phyloP scores from a whole-genome alignment of 2,113 vertebrate genomes.

The Hyla sarda region DNA sequence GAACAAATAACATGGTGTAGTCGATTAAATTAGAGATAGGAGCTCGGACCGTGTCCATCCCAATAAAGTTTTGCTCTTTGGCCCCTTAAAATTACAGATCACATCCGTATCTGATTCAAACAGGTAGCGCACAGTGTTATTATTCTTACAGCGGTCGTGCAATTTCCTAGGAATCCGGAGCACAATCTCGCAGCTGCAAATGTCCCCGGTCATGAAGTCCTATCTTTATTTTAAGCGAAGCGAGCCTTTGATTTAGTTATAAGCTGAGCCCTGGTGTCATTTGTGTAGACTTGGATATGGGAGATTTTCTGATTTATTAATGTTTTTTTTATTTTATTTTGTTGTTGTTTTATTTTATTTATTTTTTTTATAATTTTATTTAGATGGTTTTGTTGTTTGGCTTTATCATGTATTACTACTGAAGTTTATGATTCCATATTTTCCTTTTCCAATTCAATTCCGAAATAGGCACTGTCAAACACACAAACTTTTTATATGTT shows the following conservation, averaged over 20 bases:
- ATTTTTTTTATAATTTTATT: background rate
- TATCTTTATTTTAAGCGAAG: conserved; percentile 1
- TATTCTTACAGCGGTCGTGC: background rate
- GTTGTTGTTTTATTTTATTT: background rate
- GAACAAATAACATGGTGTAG: background rate
- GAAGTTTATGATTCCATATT: background rate
- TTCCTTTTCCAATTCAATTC: background rate
- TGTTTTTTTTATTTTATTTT: no score
- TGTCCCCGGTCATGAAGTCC: background rate
- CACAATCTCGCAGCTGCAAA: background rate
- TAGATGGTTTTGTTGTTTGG: background rate
- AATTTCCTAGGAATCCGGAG: conserved; percentile 3
- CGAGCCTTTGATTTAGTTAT: conserved; percentile 2
- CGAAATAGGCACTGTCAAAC: no score
- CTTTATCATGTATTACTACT: background rate
- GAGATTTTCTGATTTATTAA: background rate
- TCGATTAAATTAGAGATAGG: background rate
- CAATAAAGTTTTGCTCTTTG: background rate
- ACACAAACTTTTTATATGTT: no score
- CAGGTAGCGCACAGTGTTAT: background rate
- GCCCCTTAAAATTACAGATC: conserved; percentile 16
- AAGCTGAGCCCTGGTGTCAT: background rate
- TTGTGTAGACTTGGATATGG: background rate
- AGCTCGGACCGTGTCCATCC: background rate
- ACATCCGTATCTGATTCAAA: background rate